Base-by-base conservation (phyloP, 92 coral and sea anemone species). In the Virgularia gustaviana region DNA sequence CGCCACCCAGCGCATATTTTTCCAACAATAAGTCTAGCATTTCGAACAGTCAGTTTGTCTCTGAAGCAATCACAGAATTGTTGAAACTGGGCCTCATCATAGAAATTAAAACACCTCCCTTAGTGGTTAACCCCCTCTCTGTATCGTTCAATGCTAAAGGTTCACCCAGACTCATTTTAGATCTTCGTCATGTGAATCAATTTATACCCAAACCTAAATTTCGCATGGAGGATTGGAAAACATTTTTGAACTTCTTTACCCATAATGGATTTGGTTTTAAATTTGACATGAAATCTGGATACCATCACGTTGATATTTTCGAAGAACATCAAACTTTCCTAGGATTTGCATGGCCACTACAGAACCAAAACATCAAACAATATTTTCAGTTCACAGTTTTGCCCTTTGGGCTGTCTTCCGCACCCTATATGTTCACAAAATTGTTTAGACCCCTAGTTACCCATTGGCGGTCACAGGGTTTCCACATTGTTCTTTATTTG, bases 401-500 rank as follows among this genome's bases (percentile, higher is more conserved):
- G 9, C 83, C 79, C 2, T 58, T 79, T 19, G 81, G 79, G 15
- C 16, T 77, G 32, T 77, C 77, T 16, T 63, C 85, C 12, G 81
- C 80, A 25, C 78, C 86, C 10, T 81, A 76, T 33, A n/a, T 80
- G 20, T 82, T 70, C 61, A 82, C 78, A 19, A 77, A 78, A 49
- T 70, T 78, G 58, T 72, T 71, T 2, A 39, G 73, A 38, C 84
- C 79, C 16, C 9, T 83, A 27, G 62, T 78, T 33, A 68, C 70
- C 32, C 60, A 44, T 19, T 78, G 84, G 84, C 58, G 74, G 20
- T 67, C 72, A 23, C 6, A 43, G 49, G 83, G 73, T 32, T 52
- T 57, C 7, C 65, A 61, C 33, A 82, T 82, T 29, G 81, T 77
- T 22, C 29, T 81, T 63, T 81, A 81, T 75, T 51, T 81, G 12